These are phyloP conservation scores for Sepiola atlantica DNA, from an alignment of 2,888 invertebrate species.

Conservation along the genomic window DNA sequence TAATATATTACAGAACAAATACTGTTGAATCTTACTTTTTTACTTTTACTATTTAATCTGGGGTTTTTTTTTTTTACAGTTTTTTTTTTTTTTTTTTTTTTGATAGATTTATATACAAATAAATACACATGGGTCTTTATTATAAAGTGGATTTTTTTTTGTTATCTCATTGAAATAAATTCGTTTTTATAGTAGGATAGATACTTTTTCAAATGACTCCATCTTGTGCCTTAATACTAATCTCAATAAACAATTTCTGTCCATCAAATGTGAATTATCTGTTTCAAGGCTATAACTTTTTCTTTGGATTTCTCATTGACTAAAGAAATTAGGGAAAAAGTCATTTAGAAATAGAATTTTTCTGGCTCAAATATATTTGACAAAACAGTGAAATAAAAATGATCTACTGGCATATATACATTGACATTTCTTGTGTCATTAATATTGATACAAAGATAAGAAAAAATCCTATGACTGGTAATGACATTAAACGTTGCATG, in stretches of 20 bases:
- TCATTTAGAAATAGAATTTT: background rate
- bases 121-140: no score
- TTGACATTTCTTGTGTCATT: background rate
- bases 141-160: background rate
- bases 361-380: background rate
- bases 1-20: no score
- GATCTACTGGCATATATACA: background rate
- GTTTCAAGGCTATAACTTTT: background rate
- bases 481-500: background rate
- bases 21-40: no score
- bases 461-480: background rate
- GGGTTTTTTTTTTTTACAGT: no score
- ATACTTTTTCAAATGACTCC: background rate
- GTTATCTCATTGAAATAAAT: background rate
- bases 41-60: no score
- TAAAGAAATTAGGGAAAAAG: background rate
- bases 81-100: no score
- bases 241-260: background rate
- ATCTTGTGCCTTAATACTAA: background rate
- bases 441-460: background rate
- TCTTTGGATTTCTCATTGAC: background rate
- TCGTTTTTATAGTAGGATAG: background rate
- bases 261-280: background rate
- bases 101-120: no score
- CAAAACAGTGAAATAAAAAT: background rate